phyloP scores from a whole-genome alignment of 2,797 vertebrate genomes.

The Cryptoblepharus egeriae region DNA sequence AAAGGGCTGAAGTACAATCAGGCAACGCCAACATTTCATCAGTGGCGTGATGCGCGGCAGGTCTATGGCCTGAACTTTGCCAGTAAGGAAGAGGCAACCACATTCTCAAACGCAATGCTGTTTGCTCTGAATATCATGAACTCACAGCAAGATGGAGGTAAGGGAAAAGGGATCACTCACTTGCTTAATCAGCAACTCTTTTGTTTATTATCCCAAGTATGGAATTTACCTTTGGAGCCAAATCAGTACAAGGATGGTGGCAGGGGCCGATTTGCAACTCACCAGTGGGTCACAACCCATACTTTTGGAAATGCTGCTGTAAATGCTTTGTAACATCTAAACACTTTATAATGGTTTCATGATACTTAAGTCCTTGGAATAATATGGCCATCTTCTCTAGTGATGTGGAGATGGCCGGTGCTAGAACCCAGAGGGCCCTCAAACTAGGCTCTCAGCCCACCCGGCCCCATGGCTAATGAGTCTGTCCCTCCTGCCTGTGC shows the following conservation, averaged over 20 bases:
- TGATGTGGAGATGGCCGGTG: no score
- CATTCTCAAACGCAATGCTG: slow-evolving; percentile 96
- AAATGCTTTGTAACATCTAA: neutral
- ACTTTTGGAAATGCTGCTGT: neutral
- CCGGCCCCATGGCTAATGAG: no score
- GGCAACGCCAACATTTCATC: slow-evolving; percentile 97
- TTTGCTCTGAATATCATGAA: slow-evolving; percentile 97
- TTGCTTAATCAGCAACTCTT: slow-evolving; percentile 7
- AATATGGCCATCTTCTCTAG: no score
- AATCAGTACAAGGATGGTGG: no score
- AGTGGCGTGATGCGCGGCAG: slow-evolving; percentile 97
- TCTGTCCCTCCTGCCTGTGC: no score
- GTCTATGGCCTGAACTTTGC: slow-evolving; percentile 98
- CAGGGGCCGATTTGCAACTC: no score
- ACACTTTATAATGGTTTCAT: slow-evolving; percentile 17
- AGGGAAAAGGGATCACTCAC: slow-evolving; percentile 13
- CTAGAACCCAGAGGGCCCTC: no score
- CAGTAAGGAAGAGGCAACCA: slow-evolving; percentile 97
- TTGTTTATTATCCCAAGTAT: neutral
- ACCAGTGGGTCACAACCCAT: no score
- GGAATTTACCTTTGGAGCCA: neutral
- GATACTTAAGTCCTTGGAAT: neutral
- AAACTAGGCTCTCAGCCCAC: no score
- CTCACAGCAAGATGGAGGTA: slow-evolving; percentile 93
- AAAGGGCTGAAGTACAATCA: slow-evolving; percentile 99